phyloP scores from a whole-genome alignment of 2,113 vertebrate genomes.

The Xyrauchen texanus region DNA sequence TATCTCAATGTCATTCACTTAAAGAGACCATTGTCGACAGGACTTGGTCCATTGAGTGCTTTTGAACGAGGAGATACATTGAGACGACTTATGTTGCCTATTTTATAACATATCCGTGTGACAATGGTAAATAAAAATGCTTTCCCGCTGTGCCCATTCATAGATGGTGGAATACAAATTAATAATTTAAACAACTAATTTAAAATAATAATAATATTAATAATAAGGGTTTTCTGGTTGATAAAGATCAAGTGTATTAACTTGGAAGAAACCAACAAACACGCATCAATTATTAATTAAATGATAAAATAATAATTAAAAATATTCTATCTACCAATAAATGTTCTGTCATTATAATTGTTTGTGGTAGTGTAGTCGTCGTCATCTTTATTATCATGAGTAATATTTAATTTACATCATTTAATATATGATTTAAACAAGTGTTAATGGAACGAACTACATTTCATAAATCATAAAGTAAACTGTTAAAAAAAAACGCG shows the following conservation, averaged over 20 bases:
- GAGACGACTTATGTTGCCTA: neutral
- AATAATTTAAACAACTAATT: neutral
- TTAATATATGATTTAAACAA: neutral
- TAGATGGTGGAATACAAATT: neutral
- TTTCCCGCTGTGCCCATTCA: neutral
- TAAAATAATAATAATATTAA: too few relatives aligned
- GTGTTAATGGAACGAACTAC: neutral
- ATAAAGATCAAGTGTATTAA: too few relatives aligned
- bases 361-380: too few relatives aligned
- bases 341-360: too few relatives aligned
- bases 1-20: constrained; percentile 54
- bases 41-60: constrained; percentile 16
- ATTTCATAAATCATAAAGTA: neutral
- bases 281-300: too few relatives aligned
- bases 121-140: neutral
- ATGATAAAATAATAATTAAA: too few relatives aligned
- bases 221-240: too few relatives aligned
- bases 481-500: constrained; percentile 1
- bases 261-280: too few relatives aligned
- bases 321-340: too few relatives aligned
- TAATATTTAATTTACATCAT: too few relatives aligned
- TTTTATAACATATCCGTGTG: neutral
- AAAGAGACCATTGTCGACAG: constrained; percentile 49
- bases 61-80: neutral
- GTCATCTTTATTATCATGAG: neutral